A percentile compares a stretch with the other conserved stretches of the same genome.
Conservation (phyloP, 2,888 invertebrate species). For the Phyllotreta striolata region DNA sequence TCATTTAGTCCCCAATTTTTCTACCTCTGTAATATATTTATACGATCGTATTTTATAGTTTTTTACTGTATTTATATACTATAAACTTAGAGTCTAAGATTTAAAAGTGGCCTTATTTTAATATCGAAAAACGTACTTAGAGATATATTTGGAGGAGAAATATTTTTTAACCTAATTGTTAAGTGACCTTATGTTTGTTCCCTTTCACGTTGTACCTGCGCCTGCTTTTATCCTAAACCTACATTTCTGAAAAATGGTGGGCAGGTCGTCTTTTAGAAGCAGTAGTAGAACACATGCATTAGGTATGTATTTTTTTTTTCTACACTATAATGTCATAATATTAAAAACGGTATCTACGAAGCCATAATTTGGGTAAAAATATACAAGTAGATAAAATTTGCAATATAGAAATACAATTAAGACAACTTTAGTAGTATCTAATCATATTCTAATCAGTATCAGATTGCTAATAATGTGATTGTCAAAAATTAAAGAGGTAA, state of each 20-base stretch:
- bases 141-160: conserved; percentile 14
- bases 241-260: conserved; percentile 52
- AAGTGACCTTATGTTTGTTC: conserved; percentile 53
- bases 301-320: conserved; percentile 50
- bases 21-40: conserved; percentile 53
- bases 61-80: conserved; percentile 41
- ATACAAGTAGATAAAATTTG: too few relatives aligned
- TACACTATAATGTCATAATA: too few relatives aligned
- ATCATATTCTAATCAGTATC: too few relatives aligned
- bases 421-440: too few relatives aligned
- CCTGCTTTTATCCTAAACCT: conserved; percentile 45
- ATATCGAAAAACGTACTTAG: conserved; percentile 43
- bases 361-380: too few relatives aligned
- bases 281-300: conserved; percentile 55
- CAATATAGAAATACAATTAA: too few relatives aligned
- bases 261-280: conserved; percentile 57
- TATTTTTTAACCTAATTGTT: conserved; percentile 27
- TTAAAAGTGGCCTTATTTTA: conserved; percentile 51
- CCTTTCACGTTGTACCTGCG: conserved; percentile 46
- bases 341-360: too few relatives aligned
- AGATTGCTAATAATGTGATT: too few relatives aligned
- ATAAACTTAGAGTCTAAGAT: conserved; percentile 35
- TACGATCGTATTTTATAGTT: conserved; percentile 47
- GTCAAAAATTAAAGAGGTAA: too few relatives aligned
- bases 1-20: conserved; percentile 35